These are phyloP conservation scores for Cydia amplana DNA, from an alignment of 1,140 invertebrate genomes.

Conservation along the genomic window DNA sequence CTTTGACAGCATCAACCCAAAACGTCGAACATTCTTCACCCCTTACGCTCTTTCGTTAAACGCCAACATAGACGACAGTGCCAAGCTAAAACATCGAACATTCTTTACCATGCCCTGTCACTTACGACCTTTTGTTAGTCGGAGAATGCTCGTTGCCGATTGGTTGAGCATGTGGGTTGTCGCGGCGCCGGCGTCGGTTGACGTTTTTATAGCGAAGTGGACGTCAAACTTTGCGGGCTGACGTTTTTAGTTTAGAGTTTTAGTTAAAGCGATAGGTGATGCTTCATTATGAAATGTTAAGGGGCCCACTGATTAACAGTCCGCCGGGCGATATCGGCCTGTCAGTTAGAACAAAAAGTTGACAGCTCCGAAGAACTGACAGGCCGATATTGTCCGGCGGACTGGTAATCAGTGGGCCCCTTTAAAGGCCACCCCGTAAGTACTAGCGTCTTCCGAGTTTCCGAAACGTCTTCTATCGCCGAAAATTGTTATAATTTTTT, in stretches of 20 bases:
- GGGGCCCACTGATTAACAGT: too few species aligned
- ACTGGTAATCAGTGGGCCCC: too few species aligned
- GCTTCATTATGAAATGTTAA: too few species aligned
- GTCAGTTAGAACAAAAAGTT: too few species aligned
- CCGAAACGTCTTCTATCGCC: too few species aligned
- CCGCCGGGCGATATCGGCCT: too few species aligned
- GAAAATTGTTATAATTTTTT: too few species aligned
- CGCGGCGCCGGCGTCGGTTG: slow-evolving; percentile 3
- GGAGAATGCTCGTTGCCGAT: slow-evolving; percentile 1
- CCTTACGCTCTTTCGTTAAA: neutral
- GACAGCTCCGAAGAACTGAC: too few species aligned
- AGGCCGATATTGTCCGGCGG: too few species aligned
- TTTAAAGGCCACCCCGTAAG: too few species aligned
- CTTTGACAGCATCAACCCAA: neutral
- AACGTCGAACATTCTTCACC: neutral
- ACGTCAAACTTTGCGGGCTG: neutral
- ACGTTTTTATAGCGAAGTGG: neutral
- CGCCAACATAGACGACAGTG: neutral
- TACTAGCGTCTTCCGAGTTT: too few species aligned
- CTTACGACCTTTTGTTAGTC: neutral
- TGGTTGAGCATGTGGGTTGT: neutral
- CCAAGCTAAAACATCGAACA: neutral
- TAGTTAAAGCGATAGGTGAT: neutral
- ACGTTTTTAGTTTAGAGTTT: neutral
- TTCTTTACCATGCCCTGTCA: neutral